A percentile compares a stretch with the other conserved stretches of the same genome.
phyloP scores from a whole-genome alignment of 2,888 invertebrate genomes.

The Podabrus alpinus region DNA sequence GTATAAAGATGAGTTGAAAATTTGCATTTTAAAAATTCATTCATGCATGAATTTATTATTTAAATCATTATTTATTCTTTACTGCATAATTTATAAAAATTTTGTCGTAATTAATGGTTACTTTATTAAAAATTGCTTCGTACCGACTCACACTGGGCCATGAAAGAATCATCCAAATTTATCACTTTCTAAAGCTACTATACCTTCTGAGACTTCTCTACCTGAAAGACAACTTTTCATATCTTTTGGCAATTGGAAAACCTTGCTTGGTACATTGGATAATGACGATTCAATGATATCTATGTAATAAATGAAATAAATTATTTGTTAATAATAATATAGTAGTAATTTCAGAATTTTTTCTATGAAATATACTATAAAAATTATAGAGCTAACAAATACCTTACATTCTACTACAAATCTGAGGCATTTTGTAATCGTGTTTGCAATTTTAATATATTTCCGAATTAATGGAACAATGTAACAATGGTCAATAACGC shows the following conservation, averaged over 20 bases:
- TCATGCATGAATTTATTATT: not conserved
- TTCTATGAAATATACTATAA: not conserved
- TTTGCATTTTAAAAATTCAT: not conserved
- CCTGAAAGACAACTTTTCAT: not conserved
- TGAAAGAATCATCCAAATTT: not conserved
- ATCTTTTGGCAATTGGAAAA: not conserved
- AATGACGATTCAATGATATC: too few species aligned
- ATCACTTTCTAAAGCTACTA: not conserved
- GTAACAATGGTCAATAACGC: not conserved
- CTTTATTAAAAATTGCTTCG: not conserved
- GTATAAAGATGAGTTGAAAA: not conserved
- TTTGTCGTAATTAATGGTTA: not conserved
- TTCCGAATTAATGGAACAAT: not conserved
- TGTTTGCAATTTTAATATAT: not conserved
- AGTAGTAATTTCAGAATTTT: too few species aligned
- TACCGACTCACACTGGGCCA: not conserved
- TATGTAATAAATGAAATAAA: too few species aligned
- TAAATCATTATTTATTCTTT: not conserved
- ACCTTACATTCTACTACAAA: not conserved
- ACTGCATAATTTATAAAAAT: not conserved
- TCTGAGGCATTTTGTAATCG: not conserved
- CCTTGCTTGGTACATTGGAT: not conserved
- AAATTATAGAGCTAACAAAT: not conserved
- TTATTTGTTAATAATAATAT: too few species aligned
- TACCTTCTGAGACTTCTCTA: not conserved